These are phyloP conservation scores for Daubentonia madagascariensis DNA, from an alignment of 2,113 vertebrate genomes.

Conservation along the genomic window DNA sequence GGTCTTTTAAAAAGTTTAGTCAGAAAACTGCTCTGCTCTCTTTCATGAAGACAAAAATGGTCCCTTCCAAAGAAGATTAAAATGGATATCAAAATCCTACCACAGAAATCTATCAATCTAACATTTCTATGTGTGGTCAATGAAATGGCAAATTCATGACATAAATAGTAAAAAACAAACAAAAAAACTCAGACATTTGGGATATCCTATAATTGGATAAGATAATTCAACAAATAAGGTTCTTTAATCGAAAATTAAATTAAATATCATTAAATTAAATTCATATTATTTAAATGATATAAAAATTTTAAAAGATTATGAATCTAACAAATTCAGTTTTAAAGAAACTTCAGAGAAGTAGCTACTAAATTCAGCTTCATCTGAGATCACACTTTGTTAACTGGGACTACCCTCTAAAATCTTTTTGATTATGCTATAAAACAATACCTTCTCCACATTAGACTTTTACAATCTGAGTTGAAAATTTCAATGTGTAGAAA, in stretches of 20 bases:
- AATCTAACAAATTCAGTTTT: constrained; percentile 45
- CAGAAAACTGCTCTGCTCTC: background rate
- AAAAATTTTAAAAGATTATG: background rate
- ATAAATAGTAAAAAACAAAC: background rate
- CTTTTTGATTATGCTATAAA: background rate
- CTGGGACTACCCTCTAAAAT: background rate
- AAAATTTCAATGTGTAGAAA: background rate
- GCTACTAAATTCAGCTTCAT: background rate
- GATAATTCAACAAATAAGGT: background rate
- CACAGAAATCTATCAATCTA: background rate
- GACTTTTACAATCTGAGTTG: background rate
- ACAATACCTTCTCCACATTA: background rate
- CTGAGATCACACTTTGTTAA: background rate
- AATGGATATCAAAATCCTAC: background rate
- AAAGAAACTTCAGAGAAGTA: background rate
- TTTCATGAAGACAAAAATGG: constrained; percentile 48
- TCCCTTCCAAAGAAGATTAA: constrained; percentile 58
- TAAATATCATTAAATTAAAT: too few species aligned
- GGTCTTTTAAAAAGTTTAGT: background rate
- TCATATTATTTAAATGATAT: background rate
- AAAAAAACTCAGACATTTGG: background rate
- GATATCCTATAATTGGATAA: background rate
- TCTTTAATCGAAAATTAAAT: background rate
- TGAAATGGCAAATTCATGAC: background rate
- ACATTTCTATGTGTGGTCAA: background rate